Evolutionary conservation across 2,797 vertebrate genomes (phyloP).

Genomic region (Pangasius larnaudii): DNA sequence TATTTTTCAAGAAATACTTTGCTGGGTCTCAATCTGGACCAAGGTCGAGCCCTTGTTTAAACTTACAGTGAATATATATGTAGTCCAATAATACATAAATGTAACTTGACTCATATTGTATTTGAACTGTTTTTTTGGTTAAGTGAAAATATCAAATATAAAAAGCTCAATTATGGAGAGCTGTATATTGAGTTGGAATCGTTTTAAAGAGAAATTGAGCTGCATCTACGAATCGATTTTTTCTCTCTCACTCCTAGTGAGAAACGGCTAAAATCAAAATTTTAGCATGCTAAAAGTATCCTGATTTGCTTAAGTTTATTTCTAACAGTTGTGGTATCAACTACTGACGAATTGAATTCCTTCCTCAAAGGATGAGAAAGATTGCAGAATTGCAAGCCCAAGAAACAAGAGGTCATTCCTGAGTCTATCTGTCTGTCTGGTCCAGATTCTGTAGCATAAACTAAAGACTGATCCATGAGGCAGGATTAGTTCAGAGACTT

Average conservation of each 20-base stretch:
- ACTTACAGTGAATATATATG: neutral
- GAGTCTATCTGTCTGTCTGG: neutral
- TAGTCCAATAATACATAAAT: neutral
- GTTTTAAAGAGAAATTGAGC: neutral
- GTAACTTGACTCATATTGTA: neutral
- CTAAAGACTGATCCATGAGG: neutral
- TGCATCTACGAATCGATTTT: neutral
- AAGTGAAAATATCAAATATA: neutral
- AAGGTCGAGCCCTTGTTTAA: neutral
- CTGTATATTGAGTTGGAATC: neutral
- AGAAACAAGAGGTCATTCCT: neutral
- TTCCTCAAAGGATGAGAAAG: neutral
- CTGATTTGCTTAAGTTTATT: neutral
- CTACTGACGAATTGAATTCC: neutral
- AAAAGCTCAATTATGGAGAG: neutral
- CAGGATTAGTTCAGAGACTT: constrained; percentile 11
- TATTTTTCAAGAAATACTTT: neutral
- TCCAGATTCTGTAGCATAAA: neutral
- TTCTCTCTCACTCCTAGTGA: neutral
- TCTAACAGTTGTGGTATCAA: neutral
- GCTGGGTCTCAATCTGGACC: neutral
- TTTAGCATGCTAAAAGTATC: neutral
- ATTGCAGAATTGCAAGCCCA: neutral
- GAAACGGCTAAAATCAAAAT: neutral
- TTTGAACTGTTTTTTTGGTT: neutral